Percentiles rank a stretch among this genome's conserved stretches.
Evolutionary conservation across 2,113 vertebrate genomes (phyloP).

Genomic region (Gasterosteus aculeatus): DNA sequence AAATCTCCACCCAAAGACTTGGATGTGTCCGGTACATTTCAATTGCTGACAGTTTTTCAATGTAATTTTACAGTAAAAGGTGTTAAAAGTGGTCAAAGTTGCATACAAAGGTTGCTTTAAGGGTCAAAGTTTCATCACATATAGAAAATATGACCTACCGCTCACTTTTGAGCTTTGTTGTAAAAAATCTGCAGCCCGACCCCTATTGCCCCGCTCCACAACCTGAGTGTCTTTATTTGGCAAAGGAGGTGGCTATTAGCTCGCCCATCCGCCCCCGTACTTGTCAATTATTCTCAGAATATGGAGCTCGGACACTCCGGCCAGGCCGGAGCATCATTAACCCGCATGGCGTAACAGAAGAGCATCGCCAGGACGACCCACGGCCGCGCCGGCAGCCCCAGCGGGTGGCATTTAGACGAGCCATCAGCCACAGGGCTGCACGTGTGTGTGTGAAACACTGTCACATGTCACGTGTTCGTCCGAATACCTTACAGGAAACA

Average conservation of each 20-base stretch:
- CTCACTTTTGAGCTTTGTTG: conserved; percentile 10
- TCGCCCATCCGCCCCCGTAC: conserved; percentile 46
- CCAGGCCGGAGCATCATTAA: conserved; percentile 63
- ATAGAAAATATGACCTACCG: conserved; percentile 29
- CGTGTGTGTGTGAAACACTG: background rate
- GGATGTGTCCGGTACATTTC: background rate
- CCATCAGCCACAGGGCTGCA: conserved; percentile 60
- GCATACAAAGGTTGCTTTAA: background rate
- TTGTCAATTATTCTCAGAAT: conserved; percentile 72
- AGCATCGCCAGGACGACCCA: conserved; percentile 25
- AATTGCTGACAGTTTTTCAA: background rate
- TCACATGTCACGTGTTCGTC: conserved; percentile 52
- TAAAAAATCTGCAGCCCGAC: conserved; percentile 7
- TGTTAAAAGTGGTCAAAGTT: background rate
- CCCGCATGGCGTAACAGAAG: conserved; percentile 42
- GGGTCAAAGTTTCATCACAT: background rate
- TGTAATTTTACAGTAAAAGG: background rate
- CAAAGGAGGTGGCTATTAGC: conserved; percentile 52
- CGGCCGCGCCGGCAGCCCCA: conserved; percentile 40
- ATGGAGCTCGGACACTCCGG: conserved; percentile 38
- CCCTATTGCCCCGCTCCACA: conserved; percentile 5
- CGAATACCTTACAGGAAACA: conserved; percentile 60
- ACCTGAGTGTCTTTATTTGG: conserved; percentile 32
- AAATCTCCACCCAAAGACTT: background rate
- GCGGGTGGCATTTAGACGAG: conserved; percentile 73